A percentile compares a stretch with the other conserved stretches of the same genome.
These are phyloP conservation scores for Nothocercus nigrocapillus DNA, from an alignment of 2,113 vertebrate genomes.

Conservation along the genomic window DNA sequence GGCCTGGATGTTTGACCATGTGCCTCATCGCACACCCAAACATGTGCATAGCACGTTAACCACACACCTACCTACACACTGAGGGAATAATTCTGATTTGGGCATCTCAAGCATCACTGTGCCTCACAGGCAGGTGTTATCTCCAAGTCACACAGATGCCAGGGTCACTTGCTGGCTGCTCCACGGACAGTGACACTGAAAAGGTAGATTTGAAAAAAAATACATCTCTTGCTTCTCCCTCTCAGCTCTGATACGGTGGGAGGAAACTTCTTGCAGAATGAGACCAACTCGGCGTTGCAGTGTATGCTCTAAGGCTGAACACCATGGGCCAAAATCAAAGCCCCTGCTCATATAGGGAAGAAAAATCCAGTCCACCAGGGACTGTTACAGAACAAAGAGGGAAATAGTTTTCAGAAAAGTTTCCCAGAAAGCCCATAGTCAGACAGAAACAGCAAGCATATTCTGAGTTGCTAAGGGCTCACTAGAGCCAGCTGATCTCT, in stretches of 20 bases:
- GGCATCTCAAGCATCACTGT: background rate
- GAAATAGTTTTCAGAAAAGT: conserved; percentile 8
- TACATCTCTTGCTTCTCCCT: background rate
- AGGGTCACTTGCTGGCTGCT: background rate
- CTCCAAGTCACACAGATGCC: background rate
- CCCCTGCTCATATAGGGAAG: background rate
- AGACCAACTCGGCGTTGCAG: background rate
- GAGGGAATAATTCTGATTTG: background rate
- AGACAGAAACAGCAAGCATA: conserved; percentile 41
- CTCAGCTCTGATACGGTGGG: background rate
- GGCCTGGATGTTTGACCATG: background rate
- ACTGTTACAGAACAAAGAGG: conserved; percentile 14
- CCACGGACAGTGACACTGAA: background rate
- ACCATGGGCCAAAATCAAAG: background rate
- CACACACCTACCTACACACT: background rate
- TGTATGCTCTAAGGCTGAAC: background rate
- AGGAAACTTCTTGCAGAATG: background rate
- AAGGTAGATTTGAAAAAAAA: background rate
- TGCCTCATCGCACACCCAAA: background rate
- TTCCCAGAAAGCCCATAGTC: conserved; percentile 54
- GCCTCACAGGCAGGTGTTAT: background rate
- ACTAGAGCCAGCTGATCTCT: conserved; percentile 16
- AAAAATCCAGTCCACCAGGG: background rate
- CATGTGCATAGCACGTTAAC: background rate
- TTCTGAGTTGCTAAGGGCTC: conserved; percentile 10